Evolutionary conservation across 2,888 invertebrate species (phyloP), one percentile per base, ranked within the genome.

Genomic region (Parascotia fuliginaria): DNA sequence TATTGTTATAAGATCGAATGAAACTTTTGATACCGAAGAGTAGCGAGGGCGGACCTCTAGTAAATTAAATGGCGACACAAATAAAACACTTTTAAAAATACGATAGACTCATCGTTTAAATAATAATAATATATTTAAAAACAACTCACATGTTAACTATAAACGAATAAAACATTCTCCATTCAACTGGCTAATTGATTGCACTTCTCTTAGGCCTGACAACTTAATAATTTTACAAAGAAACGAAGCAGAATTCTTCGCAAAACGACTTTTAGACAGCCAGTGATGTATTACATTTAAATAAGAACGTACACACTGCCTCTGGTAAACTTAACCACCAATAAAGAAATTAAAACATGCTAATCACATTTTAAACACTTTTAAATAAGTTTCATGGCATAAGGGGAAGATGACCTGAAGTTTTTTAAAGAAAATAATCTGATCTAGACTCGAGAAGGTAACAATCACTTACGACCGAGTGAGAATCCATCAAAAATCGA

Each of bases 401-500:
- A 59, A 75, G n/a, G n/a, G n/a, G 72, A 65, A 68, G 36, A 52
- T 59, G 41, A 46, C 59, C 55, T 33, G 52, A 60, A 64, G 60
- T 53, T 62, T 58, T 55, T 36, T 50, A 54, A 55, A 53, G 56
- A 54, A 55, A 39, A 58, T 56, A 57, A 54, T 50, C 42, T 42
- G 38, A 47, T 24, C 59, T 64, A 70, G 62, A 51, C 46, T 47
- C 34, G 3, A 28, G 44, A 42, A 41, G 41, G 34, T 33, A 38
- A 41, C 34, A 34, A 14, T 14, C 5, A 40, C 34, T 40, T 34
- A 4, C 7, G 33, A 7, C 28, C 16, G 31, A 37, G 52, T 50
- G 47, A 58, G 70, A 77, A 75, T 79, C 77, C 87, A 89, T 89
- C 86, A 89, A 87, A 88, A 88, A 88, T 81, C 86, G 87, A 87